Evolutionary conservation across 2,888 invertebrate species (phyloP), one percentile per base, ranked within the genome.

Genomic region (Ceramica pisi): DNA sequence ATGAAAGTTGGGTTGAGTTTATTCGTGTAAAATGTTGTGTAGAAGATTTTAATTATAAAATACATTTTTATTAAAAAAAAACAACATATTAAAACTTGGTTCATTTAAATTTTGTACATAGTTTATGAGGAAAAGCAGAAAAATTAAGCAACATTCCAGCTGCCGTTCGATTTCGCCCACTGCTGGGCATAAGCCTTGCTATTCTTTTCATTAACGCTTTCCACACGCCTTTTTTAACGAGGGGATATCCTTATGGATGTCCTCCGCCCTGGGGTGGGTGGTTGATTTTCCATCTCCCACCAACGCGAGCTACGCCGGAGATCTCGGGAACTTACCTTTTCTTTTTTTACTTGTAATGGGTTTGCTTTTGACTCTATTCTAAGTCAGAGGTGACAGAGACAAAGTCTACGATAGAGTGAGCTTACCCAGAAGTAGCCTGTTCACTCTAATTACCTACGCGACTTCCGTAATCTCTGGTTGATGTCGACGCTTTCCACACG

Each of bases 1-100:
- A 61, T 60, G 56, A 59, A 64, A 72, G 57, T 68, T 67, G 4
- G 19, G 8, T 9, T 35, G 12, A 26, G 44, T 65, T 51, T 60
- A 67, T 59, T 71, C 46, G 44, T 35, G 21, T 59, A n/a, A 75
- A 44, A 41, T 59, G 14, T 44, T 63, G 41, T 63, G 16, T 46
- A 23, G 21, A 57, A 56, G n/a, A 23, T 23, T 35, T 48, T 73
- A 71, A 62, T 48, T 1, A 48, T 10, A 23, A 2, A 1, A 7
- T 14, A 2, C 4, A 23, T 51, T 14, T 61, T 61, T n/a, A 19
- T 31, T 14, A 7, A 19, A 19, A n/a, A 35, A 8, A 14, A 10
- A n/a, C 31, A n/a, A 10, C 9, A 50, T 3, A n/a, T 5, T 5
- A 38, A 21, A 38, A 57, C 21, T 38, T 57, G 38, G 8, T 3